Conservation (phyloP, 2,113 vertebrate species). For the Isurus oxyrinchus region DNA sequence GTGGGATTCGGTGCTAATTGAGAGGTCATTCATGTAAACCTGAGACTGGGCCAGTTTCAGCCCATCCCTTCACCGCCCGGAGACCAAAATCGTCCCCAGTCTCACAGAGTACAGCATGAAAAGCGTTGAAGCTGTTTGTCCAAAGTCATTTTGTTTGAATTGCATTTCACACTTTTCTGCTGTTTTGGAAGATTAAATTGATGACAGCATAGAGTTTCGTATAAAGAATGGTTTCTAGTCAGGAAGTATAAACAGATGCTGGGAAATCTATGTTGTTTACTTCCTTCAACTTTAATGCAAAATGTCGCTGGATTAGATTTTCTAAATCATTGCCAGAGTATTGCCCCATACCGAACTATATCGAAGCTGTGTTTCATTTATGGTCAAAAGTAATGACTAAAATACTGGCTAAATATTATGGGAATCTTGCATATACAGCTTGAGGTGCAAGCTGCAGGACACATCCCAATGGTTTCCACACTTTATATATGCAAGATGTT, state of each 20-base stretch:
- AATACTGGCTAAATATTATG: neutral
- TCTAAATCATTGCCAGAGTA: neutral
- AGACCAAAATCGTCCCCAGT: neutral
- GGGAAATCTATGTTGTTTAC: neutral
- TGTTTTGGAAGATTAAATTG: neutral
- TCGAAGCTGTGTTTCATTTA: neutral
- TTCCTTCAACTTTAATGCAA: neutral
- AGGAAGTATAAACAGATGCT: neutral
- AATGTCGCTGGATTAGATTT: neutral
- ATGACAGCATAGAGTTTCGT: neutral
- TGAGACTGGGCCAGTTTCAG: neutral
- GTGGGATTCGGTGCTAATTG: neutral
- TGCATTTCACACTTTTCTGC: neutral
- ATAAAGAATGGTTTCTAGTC: neutral
- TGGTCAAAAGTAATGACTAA: conserved; percentile 9
- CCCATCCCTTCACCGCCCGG: neutral
- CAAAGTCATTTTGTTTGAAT: neutral
- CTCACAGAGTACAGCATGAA: neutral
- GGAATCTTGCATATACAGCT: neutral
- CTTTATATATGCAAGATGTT: neutral
- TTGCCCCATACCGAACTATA: neutral
- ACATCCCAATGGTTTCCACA: conserved; percentile 1
- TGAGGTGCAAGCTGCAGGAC: conserved; percentile 15
- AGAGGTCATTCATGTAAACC: neutral
- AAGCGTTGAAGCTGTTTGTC: neutral